Conservation (phyloP, 2,797 vertebrate species). For the Leptodactylus fallax region DNA sequence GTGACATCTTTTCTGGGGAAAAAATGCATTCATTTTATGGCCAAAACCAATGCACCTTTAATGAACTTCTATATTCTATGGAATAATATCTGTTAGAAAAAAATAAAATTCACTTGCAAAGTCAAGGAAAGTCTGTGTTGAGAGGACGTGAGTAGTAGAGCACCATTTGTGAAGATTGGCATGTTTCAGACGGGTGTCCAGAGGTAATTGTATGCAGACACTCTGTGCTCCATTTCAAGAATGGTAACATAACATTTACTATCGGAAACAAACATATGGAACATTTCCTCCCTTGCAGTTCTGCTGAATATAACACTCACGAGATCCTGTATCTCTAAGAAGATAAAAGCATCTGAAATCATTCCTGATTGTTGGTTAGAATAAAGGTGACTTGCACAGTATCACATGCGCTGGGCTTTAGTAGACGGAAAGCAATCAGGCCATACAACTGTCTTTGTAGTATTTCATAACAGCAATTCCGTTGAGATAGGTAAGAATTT, state of each 20-base stretch:
- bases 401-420: neutral
- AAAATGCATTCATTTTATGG: neutral
- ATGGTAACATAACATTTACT: slow-evolving; percentile 41
- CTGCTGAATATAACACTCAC: slow-evolving; percentile 36
- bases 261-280: slow-evolving; percentile 23
- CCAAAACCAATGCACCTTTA: neutral
- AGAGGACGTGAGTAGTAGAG: neutral
- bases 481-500: neutral
- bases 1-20: too few species aligned
- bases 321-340: slow-evolving; percentile 22
- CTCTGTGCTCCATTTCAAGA: slow-evolving; percentile 24
- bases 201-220: neutral
- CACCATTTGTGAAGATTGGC: neutral
- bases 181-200: slow-evolving; percentile 19
- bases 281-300: slow-evolving; percentile 23
- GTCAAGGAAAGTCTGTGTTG: neutral
- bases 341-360: slow-evolving; percentile 57
- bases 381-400: slow-evolving; percentile 8
- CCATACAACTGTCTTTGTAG: neutral
- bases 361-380: slow-evolving; percentile 48
- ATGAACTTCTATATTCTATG: neutral
- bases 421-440: slow-evolving; percentile 22
- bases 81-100: neutral
- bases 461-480: slow-evolving; percentile 11
- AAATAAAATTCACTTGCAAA: neutral